Evolutionary conservation across 1,140 invertebrate species (phyloP), one percentile per base, ranked within the genome.

Genomic region (Geopemphigus sp.): DNA sequence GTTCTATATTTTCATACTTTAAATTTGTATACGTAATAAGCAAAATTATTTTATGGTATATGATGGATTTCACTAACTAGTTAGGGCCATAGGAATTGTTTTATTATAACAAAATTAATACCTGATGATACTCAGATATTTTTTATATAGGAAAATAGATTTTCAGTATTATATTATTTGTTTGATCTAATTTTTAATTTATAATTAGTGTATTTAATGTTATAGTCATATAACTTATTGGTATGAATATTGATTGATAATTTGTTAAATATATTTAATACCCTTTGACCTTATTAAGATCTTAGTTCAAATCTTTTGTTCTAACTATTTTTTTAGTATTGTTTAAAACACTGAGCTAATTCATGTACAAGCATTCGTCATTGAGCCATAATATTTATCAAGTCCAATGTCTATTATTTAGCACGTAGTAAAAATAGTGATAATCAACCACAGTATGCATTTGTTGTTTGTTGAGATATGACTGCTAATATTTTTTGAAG

Each of bases 341-440:
- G 57, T 63, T 63, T 61, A 24, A 53, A 64, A 54, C 26, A 0
- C 12, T 45, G 15, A 47, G 14, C n/a, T 59, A 32, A 39, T 57
- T 56, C 8, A 32, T 50, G 24, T 17, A 17, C 14, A 50, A 45
- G n/a, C 15, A 59, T n/a, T 76, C n/a, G 73, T 59, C 56, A 61
- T 76, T 59, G 53, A 61, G 73, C 32, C 63, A 39, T 50, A 59
- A 11, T 47, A 8, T 63, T 78, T 78, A 78, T 78, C 57, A 78
- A 47, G 74, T 78, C 57, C 74, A 78, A 78, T 78, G 57, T 78
- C 32, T 45, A 78, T 63, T 68, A 68, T 50, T 29, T 29, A 54
- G 24, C 68, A 72, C 68, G 50, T 54, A 72, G 50, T 50, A 54
- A 53, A 54, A 54, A n/a, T 50, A 53, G 24, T 72, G 47, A 54